These are phyloP conservation scores for Horisme vitalbata DNA, from an alignment of 2,888 invertebrate genomes.

Conservation along the genomic window DNA sequence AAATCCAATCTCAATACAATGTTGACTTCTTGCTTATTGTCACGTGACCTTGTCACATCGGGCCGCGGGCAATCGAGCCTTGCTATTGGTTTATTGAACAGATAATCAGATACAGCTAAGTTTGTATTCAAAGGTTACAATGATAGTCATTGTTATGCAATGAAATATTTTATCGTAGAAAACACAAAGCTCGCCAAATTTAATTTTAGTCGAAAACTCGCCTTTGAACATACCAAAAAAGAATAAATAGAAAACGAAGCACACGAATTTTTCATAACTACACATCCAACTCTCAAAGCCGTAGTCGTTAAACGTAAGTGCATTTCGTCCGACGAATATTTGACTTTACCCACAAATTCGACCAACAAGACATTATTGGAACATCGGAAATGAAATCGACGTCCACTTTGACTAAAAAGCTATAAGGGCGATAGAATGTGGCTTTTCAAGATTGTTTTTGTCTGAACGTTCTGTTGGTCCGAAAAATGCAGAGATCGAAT, in stretches of 20 bases:
- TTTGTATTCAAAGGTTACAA: too few species aligned
- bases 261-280: slow-evolving; percentile 26
- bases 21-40: slow-evolving; percentile 13
- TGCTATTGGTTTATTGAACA: neutral
- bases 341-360: slow-evolving; percentile 19
- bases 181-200: slow-evolving; percentile 9
- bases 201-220: slow-evolving; percentile 7
- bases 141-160: neutral
- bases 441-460: slow-evolving; percentile 52
- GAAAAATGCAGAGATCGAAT: slow-evolving; percentile 73
- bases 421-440: slow-evolving; percentile 37
- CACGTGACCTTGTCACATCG: slow-evolving; percentile 3
- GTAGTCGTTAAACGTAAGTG: slow-evolving; percentile 27
- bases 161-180: slow-evolving; percentile 2
- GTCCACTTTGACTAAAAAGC: slow-evolving; percentile 41
- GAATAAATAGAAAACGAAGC: slow-evolving; percentile 25
- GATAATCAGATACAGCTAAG: too few species aligned
- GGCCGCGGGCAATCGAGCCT: neutral
- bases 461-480: slow-evolving; percentile 53
- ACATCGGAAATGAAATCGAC: slow-evolving; percentile 19
- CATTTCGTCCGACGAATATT: slow-evolving; percentile 23
- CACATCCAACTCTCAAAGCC: slow-evolving; percentile 27
- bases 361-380: slow-evolving; percentile 26
- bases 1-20: slow-evolving; percentile 15
- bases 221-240: slow-evolving; percentile 24